Conservation (phyloP, 2,888 invertebrate genomes). For the Amblyjoppa proteus region DNA sequence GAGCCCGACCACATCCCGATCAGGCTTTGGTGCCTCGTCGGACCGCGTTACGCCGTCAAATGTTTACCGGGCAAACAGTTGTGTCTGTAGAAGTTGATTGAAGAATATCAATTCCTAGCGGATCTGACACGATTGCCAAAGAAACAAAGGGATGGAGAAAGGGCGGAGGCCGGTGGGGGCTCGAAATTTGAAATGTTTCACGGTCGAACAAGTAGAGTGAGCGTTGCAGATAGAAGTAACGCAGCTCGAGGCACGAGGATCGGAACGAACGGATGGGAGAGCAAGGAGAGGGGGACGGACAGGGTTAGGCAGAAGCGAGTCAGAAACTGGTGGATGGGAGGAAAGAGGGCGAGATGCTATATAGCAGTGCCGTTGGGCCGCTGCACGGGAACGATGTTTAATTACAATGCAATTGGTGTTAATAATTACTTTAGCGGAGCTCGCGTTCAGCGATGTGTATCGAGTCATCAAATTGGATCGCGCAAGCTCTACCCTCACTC, state of each 20-base stretch:
- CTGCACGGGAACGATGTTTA: conserved; percentile 73
- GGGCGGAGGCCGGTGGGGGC: not conserved
- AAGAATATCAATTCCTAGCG: not conserved
- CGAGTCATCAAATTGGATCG: conserved; percentile 80
- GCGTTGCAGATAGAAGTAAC: conserved; percentile 1
- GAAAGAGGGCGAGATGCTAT: conserved; percentile 44
- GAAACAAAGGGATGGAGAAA: not conserved
- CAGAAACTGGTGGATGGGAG: conserved; percentile 45
- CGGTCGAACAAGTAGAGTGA: conserved; percentile 27
- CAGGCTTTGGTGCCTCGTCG: too few species aligned
- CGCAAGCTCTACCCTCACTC: conserved; percentile 50
- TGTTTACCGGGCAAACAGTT: too few species aligned
- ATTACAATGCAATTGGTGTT: conserved; percentile 80
- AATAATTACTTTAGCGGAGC: conserved; percentile 79
- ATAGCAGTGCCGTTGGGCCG: conserved; percentile 36
- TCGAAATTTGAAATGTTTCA: conserved; percentile 32
- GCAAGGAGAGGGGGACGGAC: conserved; percentile 29
- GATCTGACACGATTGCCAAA: conserved; percentile 25
- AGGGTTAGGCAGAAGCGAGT: conserved; percentile 32
- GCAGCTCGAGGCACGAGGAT: not conserved
- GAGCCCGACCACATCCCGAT: too few species aligned
- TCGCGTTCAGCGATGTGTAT: conserved; percentile 78
- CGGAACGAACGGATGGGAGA: conserved; percentile 2
- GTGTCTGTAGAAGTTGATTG: too few species aligned
- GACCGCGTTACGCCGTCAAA: too few species aligned